Evolutionary conservation across 1,140 invertebrate species (phyloP), one percentile per base, ranked within the genome.

Genomic region (Subanguina moxae): DNA sequence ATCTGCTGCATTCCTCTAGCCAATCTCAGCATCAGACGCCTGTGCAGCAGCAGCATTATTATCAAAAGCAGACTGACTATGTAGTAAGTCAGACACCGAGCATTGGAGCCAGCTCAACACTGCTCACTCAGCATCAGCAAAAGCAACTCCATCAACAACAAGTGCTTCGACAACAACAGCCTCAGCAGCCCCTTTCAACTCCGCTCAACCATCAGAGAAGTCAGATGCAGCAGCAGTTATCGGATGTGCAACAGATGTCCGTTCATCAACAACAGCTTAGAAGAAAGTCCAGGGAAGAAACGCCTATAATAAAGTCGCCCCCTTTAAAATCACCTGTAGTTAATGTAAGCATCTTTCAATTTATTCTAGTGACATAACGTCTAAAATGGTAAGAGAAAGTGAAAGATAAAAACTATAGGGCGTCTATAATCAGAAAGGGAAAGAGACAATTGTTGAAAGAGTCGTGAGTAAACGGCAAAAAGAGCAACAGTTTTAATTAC

Each of bases 51-150:
- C n/a, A 19, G 48, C n/a, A 19, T 15, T 52, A 7, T 15, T 52
- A 52, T 52, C 48, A 52, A 15, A 52, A 52, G 23, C 48, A 3
- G 17, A 52, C 3, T 15, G 48, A 52, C 23, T 52, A 52, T 38
- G 3, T 52, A 15, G 17, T 52, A 25, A 28, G 19, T 13, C 28
- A 30, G 27, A 61, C 58, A 30, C 28, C n/a, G 21, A 21, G 8
- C 38, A 61, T 43, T 21, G 28, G 28, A 21, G 58, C n/a, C n/a
- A 21, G n/a, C 21, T 32, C 30, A 30, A 15, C 23, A n/a, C 65
- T 67, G 28, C 28, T 27, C 0, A 25, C 64, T 1, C 62, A 19
- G 7, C 65, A 70, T 5, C 65, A 66, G 25, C 64, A 70, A 66
- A 17, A 70, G 30, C 61, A 67, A 11, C 38, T 23, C n/a, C 66